These are phyloP conservation scores for Sceliomorpha sp. DNA, from an alignment of 2,888 invertebrate species.

Conservation along the genomic window DNA sequence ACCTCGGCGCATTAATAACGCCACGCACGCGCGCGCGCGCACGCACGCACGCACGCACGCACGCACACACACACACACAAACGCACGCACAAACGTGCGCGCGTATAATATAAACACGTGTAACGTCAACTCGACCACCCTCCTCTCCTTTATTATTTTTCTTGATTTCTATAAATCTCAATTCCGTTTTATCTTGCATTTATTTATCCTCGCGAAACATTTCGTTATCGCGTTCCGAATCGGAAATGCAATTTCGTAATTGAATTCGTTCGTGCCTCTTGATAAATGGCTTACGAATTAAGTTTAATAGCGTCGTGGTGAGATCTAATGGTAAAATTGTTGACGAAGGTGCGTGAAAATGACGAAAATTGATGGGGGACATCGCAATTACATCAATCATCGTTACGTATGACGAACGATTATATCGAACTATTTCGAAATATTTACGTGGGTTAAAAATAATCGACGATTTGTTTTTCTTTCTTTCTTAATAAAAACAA, in stretches of 20 bases:
- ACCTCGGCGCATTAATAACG: constrained; percentile 39
- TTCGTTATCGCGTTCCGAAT: constrained; percentile 1
- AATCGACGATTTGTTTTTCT: too few species aligned
- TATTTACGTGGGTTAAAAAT: too few species aligned
- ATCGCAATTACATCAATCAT: too few species aligned
- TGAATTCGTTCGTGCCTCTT: constrained; percentile 27
- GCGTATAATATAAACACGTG: constrained; percentile 9
- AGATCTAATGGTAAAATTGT: not conserved
- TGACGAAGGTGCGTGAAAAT: too few species aligned
- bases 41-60: too few species aligned
- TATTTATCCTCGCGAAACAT: constrained; percentile 38
- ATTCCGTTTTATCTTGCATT: constrained; percentile 30
- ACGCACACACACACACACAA: too few species aligned
- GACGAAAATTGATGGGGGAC: too few species aligned
- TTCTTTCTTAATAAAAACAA: too few species aligned
- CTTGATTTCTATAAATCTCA: constrained; percentile 47
- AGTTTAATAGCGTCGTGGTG: not conserved
- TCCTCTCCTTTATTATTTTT: constrained; percentile 23
- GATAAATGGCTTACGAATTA: constrained; percentile 7
- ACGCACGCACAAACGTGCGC: not conserved
- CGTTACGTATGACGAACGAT: too few species aligned
- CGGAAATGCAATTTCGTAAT: constrained; percentile 27
- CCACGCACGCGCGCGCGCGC: not conserved
- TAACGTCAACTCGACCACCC: constrained; percentile 3
- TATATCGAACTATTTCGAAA: too few species aligned